A percentile compares a stretch with the other conserved stretches of the same genome.
Conservation (phyloP, 2,113 vertebrate genomes). For the Apaloderma vittatum region DNA sequence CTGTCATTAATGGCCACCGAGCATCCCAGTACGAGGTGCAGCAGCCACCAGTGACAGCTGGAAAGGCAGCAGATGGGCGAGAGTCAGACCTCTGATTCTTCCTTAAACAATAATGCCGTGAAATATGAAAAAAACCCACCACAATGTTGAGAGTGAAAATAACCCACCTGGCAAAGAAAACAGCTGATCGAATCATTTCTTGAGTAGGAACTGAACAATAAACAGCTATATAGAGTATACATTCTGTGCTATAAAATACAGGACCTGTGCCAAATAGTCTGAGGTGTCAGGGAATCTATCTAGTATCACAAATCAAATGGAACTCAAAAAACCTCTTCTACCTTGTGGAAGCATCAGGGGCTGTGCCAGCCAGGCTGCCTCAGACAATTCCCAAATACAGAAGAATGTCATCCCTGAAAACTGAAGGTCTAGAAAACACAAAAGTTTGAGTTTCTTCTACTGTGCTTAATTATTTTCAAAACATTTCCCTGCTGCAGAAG, state of each 20-base stretch:
- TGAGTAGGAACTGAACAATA: background rate
- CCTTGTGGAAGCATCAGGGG: background rate
- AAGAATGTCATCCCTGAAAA: background rate
- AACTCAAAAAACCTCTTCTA: background rate
- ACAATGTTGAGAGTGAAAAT: background rate
- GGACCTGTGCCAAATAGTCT: background rate
- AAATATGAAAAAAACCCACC: background rate
- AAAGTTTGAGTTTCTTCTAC: background rate
- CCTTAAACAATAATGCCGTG: background rate
- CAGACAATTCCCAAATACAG: background rate
- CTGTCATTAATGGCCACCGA: background rate
- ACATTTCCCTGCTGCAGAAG: background rate
- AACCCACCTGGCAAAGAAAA: background rate
- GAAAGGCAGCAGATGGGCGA: background rate
- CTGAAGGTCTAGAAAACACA: background rate
- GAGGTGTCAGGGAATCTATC: background rate
- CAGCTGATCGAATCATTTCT: background rate
- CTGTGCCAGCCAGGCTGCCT: background rate
- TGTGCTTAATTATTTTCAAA: background rate
- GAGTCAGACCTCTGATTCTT: background rate
- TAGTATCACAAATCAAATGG: background rate
- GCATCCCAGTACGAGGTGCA: background rate
- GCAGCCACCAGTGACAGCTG: background rate
- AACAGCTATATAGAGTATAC: background rate
- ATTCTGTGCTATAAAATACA: background rate